Evolutionary conservation across 2,797 vertebrate genomes (phyloP).

Genomic region (Myripristis jacobus): DNA sequence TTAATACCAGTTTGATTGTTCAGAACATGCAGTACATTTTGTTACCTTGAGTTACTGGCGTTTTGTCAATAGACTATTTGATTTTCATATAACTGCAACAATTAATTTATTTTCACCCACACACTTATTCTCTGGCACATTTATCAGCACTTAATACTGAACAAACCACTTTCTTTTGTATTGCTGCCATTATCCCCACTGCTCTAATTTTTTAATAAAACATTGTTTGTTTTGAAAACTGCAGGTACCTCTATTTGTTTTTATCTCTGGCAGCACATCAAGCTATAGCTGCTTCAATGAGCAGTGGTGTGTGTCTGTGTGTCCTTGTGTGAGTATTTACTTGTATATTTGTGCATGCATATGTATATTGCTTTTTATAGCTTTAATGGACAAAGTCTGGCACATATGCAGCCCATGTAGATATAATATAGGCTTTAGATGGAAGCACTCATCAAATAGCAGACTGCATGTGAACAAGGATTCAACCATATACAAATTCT

Average conservation of each 20-base stretch:
- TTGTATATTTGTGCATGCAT: not conserved
- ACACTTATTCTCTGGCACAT: not conserved
- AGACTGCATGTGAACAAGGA: too few species aligned
- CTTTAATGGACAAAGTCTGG: not conserved
- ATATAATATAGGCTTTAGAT: too few species aligned
- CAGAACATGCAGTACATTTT: not conserved
- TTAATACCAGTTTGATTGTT: not conserved
- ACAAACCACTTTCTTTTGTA: slow-evolving; percentile 6
- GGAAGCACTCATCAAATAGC: too few species aligned
- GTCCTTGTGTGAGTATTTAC: not conserved
- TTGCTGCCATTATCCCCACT: slow-evolving; percentile 12
- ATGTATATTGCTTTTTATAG: not conserved
- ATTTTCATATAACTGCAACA: not conserved
- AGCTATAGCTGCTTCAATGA: slow-evolving; percentile 16
- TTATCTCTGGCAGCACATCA: slow-evolving; percentile 21
- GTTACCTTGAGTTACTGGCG: not conserved
- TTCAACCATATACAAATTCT: too few species aligned
- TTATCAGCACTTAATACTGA: slow-evolving; percentile 11
- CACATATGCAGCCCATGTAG: too few species aligned
- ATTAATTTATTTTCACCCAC: slow-evolving; percentile 3
- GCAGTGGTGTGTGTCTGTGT: not conserved
- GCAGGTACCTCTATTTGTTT: slow-evolving; percentile 18
- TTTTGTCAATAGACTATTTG: not conserved
- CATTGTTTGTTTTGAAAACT: slow-evolving; percentile 11
- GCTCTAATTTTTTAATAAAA: slow-evolving; percentile 15